Conservation (phyloP, 2,797 vertebrate genomes). For the Staurois parvus region DNA sequence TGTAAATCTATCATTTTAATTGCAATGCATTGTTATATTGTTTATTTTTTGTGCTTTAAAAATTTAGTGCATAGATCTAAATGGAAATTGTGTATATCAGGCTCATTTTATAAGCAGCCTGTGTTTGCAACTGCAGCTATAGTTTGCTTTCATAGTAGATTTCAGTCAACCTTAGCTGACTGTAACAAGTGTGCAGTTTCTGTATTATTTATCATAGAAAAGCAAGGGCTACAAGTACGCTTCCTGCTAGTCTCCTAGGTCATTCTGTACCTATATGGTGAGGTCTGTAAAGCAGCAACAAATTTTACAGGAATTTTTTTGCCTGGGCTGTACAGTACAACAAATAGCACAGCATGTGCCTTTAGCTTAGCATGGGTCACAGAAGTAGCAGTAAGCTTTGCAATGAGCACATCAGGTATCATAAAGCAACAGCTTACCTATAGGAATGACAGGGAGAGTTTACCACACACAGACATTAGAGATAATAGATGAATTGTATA, state of each 20-base stretch:
- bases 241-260: too few relatives aligned
- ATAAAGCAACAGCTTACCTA: too few relatives aligned
- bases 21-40: not conserved
- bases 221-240: too few relatives aligned
- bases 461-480: not conserved
- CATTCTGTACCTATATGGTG: too few relatives aligned
- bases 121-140: not conserved
- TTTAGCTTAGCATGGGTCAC: not conserved
- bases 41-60: not conserved
- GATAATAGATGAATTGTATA: too few relatives aligned
- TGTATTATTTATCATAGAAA: too few relatives aligned
- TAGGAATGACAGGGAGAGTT: too few relatives aligned
- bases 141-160: not conserved
- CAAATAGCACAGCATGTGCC: not conserved
- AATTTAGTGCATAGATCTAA: not conserved
- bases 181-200: too few relatives aligned
- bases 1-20: not conserved
- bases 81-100: not conserved
- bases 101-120: not conserved
- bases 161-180: not conserved
- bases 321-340: not conserved
- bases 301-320: too few relatives aligned
- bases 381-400: too few relatives aligned
- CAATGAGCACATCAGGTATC: too few relatives aligned
- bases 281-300: too few relatives aligned